Evolutionary conservation across 1,140 invertebrate genomes (phyloP).

Genomic region (Apis florea): DNA sequence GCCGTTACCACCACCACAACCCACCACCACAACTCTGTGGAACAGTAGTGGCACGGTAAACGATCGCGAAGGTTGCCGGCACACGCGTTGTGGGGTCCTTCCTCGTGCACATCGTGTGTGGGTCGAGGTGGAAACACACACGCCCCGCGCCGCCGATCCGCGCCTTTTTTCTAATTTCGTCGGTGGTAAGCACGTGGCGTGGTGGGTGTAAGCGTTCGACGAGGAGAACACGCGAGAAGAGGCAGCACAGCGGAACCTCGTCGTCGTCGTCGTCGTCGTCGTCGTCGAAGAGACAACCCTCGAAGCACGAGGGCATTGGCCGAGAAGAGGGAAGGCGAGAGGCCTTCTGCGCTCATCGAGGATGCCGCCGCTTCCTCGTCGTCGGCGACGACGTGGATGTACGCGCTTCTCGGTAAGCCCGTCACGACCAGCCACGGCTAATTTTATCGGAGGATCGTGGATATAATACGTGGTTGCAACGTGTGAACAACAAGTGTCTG

Average conservation of each 20-base stretch:
- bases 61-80: constrained; percentile 52
- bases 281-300: constrained; percentile 43
- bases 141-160: not conserved
- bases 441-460: not conserved
- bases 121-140: not conserved
- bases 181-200: constrained; percentile 20
- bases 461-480: constrained; percentile 34
- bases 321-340: constrained; percentile 55
- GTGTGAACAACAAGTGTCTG: not conserved
- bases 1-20: constrained; percentile 28
- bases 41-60: constrained; percentile 49
- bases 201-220: not conserved
- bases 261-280: constrained; percentile 46
- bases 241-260: constrained; percentile 48
- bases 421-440: not conserved
- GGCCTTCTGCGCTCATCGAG: constrained; percentile 63
- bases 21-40: constrained; percentile 8
- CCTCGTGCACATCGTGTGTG: constrained; percentile 21
- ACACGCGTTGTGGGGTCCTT: constrained; percentile 14
- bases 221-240: constrained; percentile 3
- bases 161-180: not conserved
- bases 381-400: constrained; percentile 69
- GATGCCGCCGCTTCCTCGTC: constrained; percentile 65
- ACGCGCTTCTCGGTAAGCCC: constrained; percentile 70
- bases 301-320: constrained; percentile 51